Percentiles rank a stretch among this genome's conserved stretches.
Evolutionary conservation across 2,113 vertebrate genomes (phyloP).

Genomic region (Atherinomorus stipes): DNA sequence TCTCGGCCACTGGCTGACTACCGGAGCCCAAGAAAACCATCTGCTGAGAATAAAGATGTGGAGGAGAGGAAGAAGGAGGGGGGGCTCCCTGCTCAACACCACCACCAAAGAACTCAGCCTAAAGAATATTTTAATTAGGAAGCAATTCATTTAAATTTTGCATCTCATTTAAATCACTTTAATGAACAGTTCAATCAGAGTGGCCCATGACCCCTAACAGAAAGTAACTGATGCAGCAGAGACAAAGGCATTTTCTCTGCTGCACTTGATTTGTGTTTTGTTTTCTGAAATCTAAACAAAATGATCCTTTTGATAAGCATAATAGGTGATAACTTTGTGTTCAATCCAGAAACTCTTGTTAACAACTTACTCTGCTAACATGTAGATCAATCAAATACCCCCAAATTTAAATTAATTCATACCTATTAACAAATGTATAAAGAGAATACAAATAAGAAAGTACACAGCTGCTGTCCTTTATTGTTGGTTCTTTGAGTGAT

Average conservation of each 20-base stretch:
- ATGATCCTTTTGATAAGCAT: not conserved
- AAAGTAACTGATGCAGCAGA: constrained; percentile 26
- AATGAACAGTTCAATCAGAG: constrained; percentile 72
- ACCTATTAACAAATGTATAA: not conserved
- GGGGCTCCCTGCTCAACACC: constrained; percentile 80
- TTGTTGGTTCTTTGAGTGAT: too few relatives aligned
- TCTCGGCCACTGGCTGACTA: constrained; percentile 77
- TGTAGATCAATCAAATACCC: not conserved
- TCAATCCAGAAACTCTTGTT: not conserved
- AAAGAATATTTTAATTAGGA: constrained; percentile 99
- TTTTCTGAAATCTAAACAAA: constrained; percentile 18
- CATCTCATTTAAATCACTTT: constrained; percentile 97
- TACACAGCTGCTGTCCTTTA: too few relatives aligned
- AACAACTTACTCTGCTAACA: not conserved
- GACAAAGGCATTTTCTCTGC: constrained; percentile 18
- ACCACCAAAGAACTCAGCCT: constrained; percentile 86
- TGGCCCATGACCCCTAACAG: constrained; percentile 9
- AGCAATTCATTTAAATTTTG: constrained; percentile 88
- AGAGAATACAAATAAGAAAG: not conserved
- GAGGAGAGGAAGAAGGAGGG: constrained; percentile 76
- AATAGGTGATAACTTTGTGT: not conserved
- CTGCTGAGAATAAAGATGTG: constrained; percentile 86
- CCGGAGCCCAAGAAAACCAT: constrained; percentile 91
- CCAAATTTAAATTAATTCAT: too few relatives aligned
- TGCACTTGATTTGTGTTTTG: not conserved